A percentile compares a stretch with the other conserved stretches of the same genome.
These are phyloP conservation scores for Acanthis flammea DNA, from an alignment of 2,797 vertebrate genomes.

Conservation along the genomic window DNA sequence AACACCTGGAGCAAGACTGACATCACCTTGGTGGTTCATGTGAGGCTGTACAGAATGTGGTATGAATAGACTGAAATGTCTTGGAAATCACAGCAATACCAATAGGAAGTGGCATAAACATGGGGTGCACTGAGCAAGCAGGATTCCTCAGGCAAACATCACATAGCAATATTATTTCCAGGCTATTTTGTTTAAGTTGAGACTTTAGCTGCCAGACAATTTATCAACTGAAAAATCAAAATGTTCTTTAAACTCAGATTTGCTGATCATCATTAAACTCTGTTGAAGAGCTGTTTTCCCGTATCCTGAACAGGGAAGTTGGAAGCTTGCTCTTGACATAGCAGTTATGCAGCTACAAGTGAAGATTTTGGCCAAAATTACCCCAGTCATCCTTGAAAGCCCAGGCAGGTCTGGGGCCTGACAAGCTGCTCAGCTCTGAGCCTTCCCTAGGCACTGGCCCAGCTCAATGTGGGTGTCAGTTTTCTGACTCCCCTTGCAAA, in stretches of 20 bases:
- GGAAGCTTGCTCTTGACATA: neutral
- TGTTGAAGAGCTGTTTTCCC: neutral
- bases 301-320: neutral
- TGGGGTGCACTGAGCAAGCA: neutral
- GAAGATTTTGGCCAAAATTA: neutral
- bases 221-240: neutral
- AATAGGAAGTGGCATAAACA: neutral
- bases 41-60: neutral
- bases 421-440: neutral
- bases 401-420: neutral
- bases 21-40: neutral
- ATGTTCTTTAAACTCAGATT: neutral
- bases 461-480: fast-evolving
- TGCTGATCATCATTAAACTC: neutral
- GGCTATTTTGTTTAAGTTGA: neutral
- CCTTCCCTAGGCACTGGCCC: fast-evolving
- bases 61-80: neutral
- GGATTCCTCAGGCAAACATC: neutral
- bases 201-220: neutral
- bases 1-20: neutral
- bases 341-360: neutral
- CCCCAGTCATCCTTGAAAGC: neutral
- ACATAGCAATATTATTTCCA: neutral
- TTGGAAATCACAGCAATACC: neutral
- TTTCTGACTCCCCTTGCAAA: neutral